These are phyloP conservation scores for Cyprinella venusta DNA, from an alignment of 2,797 vertebrate genomes.

Conservation along the genomic window DNA sequence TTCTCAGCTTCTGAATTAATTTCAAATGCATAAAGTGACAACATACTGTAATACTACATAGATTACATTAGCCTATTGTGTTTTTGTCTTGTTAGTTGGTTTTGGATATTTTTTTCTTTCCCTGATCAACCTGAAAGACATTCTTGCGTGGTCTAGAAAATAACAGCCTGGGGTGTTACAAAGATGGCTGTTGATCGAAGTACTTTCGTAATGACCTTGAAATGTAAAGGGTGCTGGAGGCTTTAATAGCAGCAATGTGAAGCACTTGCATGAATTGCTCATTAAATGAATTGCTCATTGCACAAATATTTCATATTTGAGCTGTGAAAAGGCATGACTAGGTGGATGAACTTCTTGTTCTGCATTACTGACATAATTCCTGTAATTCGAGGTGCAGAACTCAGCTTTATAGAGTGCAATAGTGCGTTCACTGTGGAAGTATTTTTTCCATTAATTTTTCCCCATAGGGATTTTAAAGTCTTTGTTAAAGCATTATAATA, in stretches of 20 bases:
- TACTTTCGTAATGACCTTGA: neutral
- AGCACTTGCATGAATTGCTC: neutral
- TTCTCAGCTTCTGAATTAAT: neutral
- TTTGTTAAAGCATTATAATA: neutral
- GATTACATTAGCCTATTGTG: neutral
- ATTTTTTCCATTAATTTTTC: neutral
- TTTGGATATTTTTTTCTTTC: neutral
- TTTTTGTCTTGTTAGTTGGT: neutral
- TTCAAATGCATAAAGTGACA: neutral
- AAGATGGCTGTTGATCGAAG: neutral
- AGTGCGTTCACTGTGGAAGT: neutral
- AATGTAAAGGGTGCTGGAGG: neutral
- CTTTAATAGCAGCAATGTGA: neutral
- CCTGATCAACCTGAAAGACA: neutral
- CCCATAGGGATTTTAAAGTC: neutral
- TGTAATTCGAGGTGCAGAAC: neutral
- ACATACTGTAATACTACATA: neutral
- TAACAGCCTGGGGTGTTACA: neutral
- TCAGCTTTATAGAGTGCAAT: neutral
- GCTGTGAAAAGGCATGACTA: neutral
- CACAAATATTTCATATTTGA: neutral
- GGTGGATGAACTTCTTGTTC: neutral
- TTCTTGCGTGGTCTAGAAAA: neutral
- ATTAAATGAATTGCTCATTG: neutral
- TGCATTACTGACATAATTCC: conserved; percentile 13